Conservation (phyloP, 2,113 vertebrate species). For the Etheostoma cragini region DNA sequence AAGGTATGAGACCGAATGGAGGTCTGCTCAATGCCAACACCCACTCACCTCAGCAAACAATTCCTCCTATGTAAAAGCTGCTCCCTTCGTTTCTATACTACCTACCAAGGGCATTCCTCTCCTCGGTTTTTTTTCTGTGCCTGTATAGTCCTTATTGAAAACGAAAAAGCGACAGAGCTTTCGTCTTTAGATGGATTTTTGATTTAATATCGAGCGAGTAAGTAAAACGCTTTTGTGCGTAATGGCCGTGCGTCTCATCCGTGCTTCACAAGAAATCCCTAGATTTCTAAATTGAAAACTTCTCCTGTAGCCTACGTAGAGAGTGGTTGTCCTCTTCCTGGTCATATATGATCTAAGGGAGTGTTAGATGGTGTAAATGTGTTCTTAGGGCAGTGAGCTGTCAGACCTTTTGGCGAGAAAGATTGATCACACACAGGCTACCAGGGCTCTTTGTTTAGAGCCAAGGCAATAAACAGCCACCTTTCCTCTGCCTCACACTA, state of each 20-base stretch:
- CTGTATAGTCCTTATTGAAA: conserved; percentile 50
- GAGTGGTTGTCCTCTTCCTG: conserved; percentile 87
- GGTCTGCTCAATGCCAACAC: conserved; percentile 88
- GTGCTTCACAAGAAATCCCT: conserved; percentile 35
- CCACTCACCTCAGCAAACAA: conserved; percentile 93
- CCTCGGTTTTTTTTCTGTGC: conserved; percentile 34
- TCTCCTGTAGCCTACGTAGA: conserved; percentile 54
- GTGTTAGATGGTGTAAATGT: conserved; percentile 96
- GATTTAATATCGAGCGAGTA: conserved; percentile 20
- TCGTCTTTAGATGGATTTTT: conserved; percentile 23
- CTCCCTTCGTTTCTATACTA: conserved; percentile 65
- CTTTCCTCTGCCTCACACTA: conserved; percentile 81
- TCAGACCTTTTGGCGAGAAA: conserved; percentile 98
- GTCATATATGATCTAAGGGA: conserved; percentile 93
- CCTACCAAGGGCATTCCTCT: conserved; percentile 51
- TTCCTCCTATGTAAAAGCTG: conserved; percentile 77
- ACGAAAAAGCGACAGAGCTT: conserved; percentile 43
- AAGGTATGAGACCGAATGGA: conserved; percentile 73
- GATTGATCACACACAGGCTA: conserved; percentile 96
- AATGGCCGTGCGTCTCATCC: conserved; percentile 49
- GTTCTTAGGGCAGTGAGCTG: conserved; percentile 99
- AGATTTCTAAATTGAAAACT: conserved; percentile 43
- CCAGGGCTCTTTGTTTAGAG: conserved; percentile 98
- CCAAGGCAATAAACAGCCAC: conserved; percentile 94
- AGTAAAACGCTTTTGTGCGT: conserved; percentile 23